Conservation (phyloP, 2,113 vertebrate species). For the Syngnathus floridae region DNA sequence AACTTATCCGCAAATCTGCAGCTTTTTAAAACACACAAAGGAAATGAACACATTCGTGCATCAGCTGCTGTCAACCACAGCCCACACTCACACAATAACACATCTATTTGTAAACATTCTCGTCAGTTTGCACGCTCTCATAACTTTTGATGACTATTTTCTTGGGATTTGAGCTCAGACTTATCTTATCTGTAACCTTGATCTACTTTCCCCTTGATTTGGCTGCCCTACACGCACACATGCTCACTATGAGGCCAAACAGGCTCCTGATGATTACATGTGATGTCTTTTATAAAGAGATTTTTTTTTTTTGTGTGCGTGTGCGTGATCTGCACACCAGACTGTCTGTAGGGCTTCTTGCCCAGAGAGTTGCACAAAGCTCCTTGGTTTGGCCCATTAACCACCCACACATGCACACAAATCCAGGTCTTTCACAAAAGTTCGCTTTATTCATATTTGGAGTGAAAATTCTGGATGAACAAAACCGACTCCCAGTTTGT, state of each 20-base stretch:
- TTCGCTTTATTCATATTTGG: not conserved
- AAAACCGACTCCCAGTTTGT: not conserved
- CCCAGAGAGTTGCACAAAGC: conserved; percentile 10
- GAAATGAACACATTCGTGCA: not conserved
- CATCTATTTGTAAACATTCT: too few species aligned
- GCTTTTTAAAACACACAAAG: too few species aligned
- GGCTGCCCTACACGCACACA: not conserved
- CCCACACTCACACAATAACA: not conserved
- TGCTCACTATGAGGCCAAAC: conserved; percentile 10
- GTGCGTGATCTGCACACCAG: conserved; percentile 12
- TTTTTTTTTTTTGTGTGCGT: conserved; percentile 26
- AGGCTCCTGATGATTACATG: conserved; percentile 41
- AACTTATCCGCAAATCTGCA: too few species aligned
- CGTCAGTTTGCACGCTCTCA: not conserved
- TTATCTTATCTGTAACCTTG: not conserved
- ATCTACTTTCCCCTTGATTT: not conserved
- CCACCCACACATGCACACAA: not conserved
- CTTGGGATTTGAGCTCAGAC: not conserved
- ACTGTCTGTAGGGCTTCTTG: conserved; percentile 24
- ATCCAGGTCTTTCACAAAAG: not conserved
- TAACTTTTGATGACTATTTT: not conserved
- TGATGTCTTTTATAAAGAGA: conserved; percentile 52
- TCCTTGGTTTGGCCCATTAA: not conserved
- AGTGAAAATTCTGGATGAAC: not conserved
- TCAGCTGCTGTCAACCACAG: not conserved